phyloP scores from a whole-genome alignment of 2,113 vertebrate genomes.

The Paralichthys olivaceus region DNA sequence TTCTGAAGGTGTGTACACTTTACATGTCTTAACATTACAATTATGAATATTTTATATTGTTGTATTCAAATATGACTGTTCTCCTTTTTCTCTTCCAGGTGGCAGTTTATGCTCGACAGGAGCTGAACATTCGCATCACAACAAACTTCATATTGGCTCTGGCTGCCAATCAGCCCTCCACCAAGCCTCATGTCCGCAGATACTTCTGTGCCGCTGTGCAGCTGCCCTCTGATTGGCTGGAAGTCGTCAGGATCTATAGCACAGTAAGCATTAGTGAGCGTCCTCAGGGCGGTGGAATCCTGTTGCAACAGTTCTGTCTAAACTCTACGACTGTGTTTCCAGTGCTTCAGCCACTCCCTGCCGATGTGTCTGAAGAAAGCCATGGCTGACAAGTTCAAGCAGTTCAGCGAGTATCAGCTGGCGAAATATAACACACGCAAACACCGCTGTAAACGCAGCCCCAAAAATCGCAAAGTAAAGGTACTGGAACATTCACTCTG shows the following conservation, averaged over 20 bases:
- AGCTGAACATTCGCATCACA: constrained; percentile 88
- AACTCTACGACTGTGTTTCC: not conserved
- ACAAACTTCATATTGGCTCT: constrained; percentile 89
- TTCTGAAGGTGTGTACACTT: constrained; percentile 85
- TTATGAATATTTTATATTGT: no score
- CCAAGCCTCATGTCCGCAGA: constrained; percentile 85
- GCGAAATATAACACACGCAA: constrained; percentile 91
- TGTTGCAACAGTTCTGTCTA: not conserved
- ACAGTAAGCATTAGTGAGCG: constrained; percentile 57
- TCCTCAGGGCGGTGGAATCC: no score
- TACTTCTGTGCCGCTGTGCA: constrained; percentile 87
- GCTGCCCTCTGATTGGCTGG: constrained; percentile 92
- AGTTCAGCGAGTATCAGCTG: constrained; percentile 91
- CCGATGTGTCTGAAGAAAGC: constrained; percentile 88
- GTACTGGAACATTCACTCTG: constrained; percentile 37
- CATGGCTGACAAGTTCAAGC: constrained; percentile 87
- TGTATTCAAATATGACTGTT: no score
- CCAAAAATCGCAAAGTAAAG: constrained; percentile 50
- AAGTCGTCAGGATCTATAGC: constrained; percentile 85
- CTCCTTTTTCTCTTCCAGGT: constrained; percentile 77
- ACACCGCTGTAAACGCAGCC: constrained; percentile 84
- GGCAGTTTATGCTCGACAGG: constrained; percentile 88
- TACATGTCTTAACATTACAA: no score
- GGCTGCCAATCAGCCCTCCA: constrained; percentile 80
- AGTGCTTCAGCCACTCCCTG: constrained; percentile 83